Evolutionary conservation across 1,140 invertebrate genomes (phyloP), one percentile per base, ranked within the genome.

Genomic region (Drosophila nannoptera): DNA sequence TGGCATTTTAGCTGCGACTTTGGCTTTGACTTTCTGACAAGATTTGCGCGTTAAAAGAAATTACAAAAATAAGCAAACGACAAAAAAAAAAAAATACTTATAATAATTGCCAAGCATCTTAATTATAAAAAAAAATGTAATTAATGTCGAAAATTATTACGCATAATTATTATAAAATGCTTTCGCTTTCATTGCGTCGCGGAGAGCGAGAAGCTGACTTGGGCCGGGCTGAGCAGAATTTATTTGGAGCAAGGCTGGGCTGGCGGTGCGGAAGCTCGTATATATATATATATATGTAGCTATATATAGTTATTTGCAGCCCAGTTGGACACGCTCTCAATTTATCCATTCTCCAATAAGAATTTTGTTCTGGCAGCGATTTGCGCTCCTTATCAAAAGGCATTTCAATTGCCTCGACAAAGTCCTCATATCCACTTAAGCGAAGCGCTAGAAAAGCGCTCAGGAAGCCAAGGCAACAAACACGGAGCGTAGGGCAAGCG

Each of bases 361-460:
- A 22, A 22, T 22, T 22, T 22, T 22, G 22, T 22, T 22, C 22
- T 22, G 22, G 22, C 22, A 22, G 22, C 22, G 22, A 22, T 22
- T 22, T 22, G 22, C 22, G 22, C 22, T 22, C 22, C 22, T 22
- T 22, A 22, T 22, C 22, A 22, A 43, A 43, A 43, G 48, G 12
- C 33, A 50, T 16, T 53, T 32, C 31, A 45, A 11, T 12, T 69
- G 67, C 59, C 48, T 43, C 33, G 52, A 66, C 68, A 66, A 59
- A 54, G 40, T 70, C 38, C 38, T 32, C 46, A 58, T 69, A 69
- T 65, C 54, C 68, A 65, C 68, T 70, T 59, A 70, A 70, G 59
- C 54, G 68, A 70, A 66, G 62, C 68, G 68, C 68, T 70, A 70
- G 68, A 52, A 70, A 70, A 53, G 33, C 68, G 67, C 68, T 46